Evolutionary conservation across 2,888 invertebrate genomes (phyloP), one percentile per base, ranked within the genome.

Genomic region (Polydrusus tereticollis): DNA sequence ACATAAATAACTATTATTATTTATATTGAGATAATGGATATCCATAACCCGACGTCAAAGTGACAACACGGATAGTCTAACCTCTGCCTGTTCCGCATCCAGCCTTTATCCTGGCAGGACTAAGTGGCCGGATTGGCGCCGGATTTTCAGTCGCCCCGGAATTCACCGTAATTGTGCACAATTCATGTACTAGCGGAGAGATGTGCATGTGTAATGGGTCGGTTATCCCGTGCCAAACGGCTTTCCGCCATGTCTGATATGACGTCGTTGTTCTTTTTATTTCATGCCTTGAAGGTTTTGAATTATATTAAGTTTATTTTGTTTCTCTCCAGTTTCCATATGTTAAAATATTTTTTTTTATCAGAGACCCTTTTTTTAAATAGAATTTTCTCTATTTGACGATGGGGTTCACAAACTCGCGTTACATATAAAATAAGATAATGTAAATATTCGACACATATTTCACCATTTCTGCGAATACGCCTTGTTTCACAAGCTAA

Each of bases 101-200:
- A n/a, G 16, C 45, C n/a, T 26, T 45, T 45, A 66, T 33, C 65
- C 45, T 41, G 55, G 57, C 41, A 12, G 57, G 12, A 57, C 65
- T 66, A 43, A 50, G 41, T 26, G 50, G 41, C 68, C 68, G 68
- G 68, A 68, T 60, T 60, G 60, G 38, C 52, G 50, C 55, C 68
- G 68, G 68, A 68, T 60, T 68, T 60, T 38, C 43, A 60, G 50
- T 50, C 29, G 21, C 50, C 58, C 60, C 45, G 60, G 60, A 68
- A 68, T 68, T 58, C 29, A 23, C 26, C 47, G 38, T 68, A 68
- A 68, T 68, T 68, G 68, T 68, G 43, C 21, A 18, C 26, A 60
- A 60, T 60, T 60, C 60, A 60, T 26, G 52, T 57, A 52, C 26
- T 41, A 29, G 65, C 55, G 38, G 43, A 18, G 55, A 29, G 43